Evolutionary conservation across 2,113 vertebrate species (phyloP), one percentile per base, ranked within the genome.

Genomic region (Amphiprion ocellaris): DNA sequence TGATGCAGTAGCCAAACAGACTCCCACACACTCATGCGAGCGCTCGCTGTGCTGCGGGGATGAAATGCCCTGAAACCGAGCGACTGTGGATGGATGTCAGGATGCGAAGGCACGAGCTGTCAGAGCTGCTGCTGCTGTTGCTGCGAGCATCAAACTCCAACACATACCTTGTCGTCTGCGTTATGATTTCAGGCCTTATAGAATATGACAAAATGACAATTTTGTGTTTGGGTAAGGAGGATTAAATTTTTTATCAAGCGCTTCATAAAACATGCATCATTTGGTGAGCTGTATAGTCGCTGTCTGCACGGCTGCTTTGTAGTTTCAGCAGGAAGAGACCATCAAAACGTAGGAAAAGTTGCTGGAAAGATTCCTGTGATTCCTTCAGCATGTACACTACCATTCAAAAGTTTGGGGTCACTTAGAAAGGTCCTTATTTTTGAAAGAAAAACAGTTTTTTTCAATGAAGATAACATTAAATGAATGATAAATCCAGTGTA

Each of bases 191-290:
- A 41, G 68, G 14, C n/a, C 37, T 67, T 60, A 69, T 56, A 24
- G 21, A 50, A 62, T 10, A 41, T 47, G 74, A 84, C 74, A 65
- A 16, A 55, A 47, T 4, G 74, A 69, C n/a, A 21, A 23, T 49
- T 67, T 53, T 44, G 62, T 65, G 71, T 74, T 64, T 41, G 44
- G 60, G 41, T 23, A 21, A 26, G 52, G 55, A 65, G 73, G 73
- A 58, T 21, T 70, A 17, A n/a, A 79, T 73, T 69, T 69, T 71
- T 83, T 44, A 79, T 69, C 8, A 10, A 47, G 33, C 79, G 24
- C 56, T 54, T 65, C 74, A 85, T 82, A 46, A 82, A 85, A 69
- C 72, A 70, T 85, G 59, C 8, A 79, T 62, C 61, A 12, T 59
- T 66, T 61, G 72, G 21, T 23, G 28, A 37, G 55, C 46, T 56